These are phyloP conservation scores for Lepidocolaptes lacrymiger DNA, from an alignment of 2,797 vertebrate genomes.

Conservation along the genomic window DNA sequence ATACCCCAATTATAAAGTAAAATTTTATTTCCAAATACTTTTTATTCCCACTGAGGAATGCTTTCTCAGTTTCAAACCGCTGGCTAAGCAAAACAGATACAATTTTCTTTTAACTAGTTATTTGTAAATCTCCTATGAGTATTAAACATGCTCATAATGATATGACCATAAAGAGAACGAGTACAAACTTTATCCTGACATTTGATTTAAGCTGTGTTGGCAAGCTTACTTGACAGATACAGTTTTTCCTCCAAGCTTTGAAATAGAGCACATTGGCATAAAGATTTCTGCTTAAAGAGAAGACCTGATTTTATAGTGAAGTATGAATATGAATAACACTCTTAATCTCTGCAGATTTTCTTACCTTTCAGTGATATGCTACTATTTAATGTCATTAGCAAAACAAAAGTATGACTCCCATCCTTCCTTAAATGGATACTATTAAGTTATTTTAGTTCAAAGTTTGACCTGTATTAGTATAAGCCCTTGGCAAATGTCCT, in stretches of 20 bases:
- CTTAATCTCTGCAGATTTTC: constrained; percentile 18
- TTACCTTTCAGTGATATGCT: background rate
- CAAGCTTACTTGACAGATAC: background rate
- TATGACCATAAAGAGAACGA: constrained; percentile 16
- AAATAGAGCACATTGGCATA: background rate
- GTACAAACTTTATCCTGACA: constrained; percentile 19
- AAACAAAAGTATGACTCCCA: background rate
- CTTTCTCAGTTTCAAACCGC: constrained; percentile 24
- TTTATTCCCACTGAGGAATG: constrained; percentile 16
- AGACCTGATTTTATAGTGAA: background rate
- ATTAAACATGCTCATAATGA: constrained; percentile 25
- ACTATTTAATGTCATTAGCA: constrained; percentile 5
- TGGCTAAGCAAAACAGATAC: constrained; percentile 16
- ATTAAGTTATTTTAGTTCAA: background rate
- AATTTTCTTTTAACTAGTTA: constrained; percentile 35
- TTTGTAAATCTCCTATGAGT: constrained; percentile 41
- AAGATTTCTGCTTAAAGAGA: constrained; percentile 1
- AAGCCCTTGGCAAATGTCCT: background rate
- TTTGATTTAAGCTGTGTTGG: constrained; percentile 9
- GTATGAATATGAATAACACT: background rate
- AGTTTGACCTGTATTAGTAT: constrained; percentile 13
- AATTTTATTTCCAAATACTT: constrained; percentile 13
- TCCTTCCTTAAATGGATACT: background rate
- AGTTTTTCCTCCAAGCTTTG: background rate
- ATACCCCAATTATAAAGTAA: constrained; percentile 22